Evolutionary conservation across 2,888 invertebrate genomes (phyloP), one percentile per base, ranked within the genome.

Genomic region (Temnothorax unifasciatus): DNA sequence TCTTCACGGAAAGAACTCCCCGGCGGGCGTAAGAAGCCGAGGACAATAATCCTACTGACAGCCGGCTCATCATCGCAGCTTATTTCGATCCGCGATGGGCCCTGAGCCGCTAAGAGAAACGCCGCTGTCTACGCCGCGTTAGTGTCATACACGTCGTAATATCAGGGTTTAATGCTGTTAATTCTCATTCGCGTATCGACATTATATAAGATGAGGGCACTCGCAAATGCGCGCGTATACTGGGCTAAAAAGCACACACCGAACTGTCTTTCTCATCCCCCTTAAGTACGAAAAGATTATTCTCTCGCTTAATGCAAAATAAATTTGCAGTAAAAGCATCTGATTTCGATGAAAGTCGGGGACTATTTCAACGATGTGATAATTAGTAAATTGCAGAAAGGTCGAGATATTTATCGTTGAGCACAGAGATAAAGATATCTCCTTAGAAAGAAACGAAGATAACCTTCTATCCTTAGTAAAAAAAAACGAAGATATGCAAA

Each of bases 31-130:
- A 94, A 94, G 94, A 94, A 94, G 91, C 91, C 92, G 91, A 92
- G 93, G 95, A 95, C 95, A 95, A 94, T 95, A 95, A 95, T 94
- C 94, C 94, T 91, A 91, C 94, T 95, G 95, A 95, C 95, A 94
- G 94, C 87, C 91, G 92, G 90, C 90, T 92, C 92, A 92, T 91
- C 92, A 92, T 91, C 92, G 92, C 90, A 90, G 93, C 93, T 94
- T 94, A 94, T 93, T 92, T 87, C 91, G 87, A 76, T 84, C 85
- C 86, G 74, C 86, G 82, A 87, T 54, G 73, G 75, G 86, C 82
- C 79, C 82, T 86, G 77, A 89, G 86, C 83, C 87, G 85, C 71
- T 92, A 87, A 92, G 90, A 91, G 90, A 86, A 77, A 87, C 84
- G 77, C 75, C 84, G 77, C 75, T n/a, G 41, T 34, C 66, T n/a